Base-by-base conservation (phyloP, 1,140 invertebrate species). In the Thrips palmi region DNA sequence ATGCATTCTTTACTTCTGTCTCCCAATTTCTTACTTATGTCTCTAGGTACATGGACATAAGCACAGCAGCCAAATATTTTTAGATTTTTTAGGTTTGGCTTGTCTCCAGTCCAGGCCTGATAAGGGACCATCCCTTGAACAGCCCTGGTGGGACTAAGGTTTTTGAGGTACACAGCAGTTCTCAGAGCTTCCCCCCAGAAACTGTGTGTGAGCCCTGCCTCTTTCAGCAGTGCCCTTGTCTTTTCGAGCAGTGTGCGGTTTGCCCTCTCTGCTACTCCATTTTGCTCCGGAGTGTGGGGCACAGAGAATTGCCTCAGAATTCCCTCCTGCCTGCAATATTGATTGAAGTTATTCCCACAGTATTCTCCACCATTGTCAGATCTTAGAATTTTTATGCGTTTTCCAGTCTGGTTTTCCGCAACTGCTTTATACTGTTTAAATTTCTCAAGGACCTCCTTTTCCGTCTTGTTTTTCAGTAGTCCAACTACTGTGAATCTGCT, bases 221-320 rank as follows among this genome's bases (percentile, higher is more conserved):
- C 48, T 38, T 45, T 46, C 10, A 51, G 23, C 44, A 53, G 50
- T 23, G 49, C 51, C 7, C 49, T 42, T 11, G 50, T 46, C 45
- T 44, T 51, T 40, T 52, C 50, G 14, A 50, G 33, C 2, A 55
- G 45, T 0, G 55, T 54, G 3, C 49, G 30, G 19, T 53, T 56
- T 29, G 53, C 49, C 35, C 56, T 44, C 42, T 65, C 61, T 8
- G 54, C 49, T 0, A 48, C 39, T 1, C 60, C 58, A 45, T 63
- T 63, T 41, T 57, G 53, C 39, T 60, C 44, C 4, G 52, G 54
- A 0, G 52, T 52, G 20, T 53, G 50, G 0, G 49, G 45, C 1
- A 45, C 50, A 24, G 51, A 50, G 15, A 38, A 24, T 33, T 52
- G 41, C 44, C 49, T 41, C 33, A 41, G 19, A 36, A 54, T 53